phyloP scores from a whole-genome alignment of 2,888 invertebrate species.

The Ptychoptera contaminata region DNA sequence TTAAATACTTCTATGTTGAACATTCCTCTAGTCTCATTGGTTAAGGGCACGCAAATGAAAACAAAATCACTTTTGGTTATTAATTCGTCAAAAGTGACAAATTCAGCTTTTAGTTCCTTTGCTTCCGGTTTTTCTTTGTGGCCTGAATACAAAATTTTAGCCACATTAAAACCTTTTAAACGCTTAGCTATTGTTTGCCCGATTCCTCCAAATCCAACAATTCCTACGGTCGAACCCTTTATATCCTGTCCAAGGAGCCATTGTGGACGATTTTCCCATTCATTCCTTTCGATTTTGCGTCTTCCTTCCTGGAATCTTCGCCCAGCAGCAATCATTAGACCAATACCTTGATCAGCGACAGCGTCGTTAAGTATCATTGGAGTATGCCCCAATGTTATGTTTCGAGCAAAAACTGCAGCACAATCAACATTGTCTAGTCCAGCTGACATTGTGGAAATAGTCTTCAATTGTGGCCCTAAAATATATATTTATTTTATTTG shows the following conservation, averaged over 20 bases:
- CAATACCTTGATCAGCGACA: slow-evolving; percentile 62
- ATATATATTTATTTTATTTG: no score
- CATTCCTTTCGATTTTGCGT: slow-evolving; percentile 33
- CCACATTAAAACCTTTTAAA: slow-evolving; percentile 50
- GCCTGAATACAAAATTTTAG: slow-evolving; percentile 50
- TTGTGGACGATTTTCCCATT: slow-evolving; percentile 45
- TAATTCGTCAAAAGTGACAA: slow-evolving; percentile 41
- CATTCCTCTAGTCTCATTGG: slow-evolving; percentile 40
- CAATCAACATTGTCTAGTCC: slow-evolving; percentile 67
- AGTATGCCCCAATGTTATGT: slow-evolving; percentile 56
- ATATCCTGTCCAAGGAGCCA: slow-evolving; percentile 63
- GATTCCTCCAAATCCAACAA: slow-evolving; percentile 59
- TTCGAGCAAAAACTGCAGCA: slow-evolving; percentile 43
- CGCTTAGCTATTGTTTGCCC: slow-evolving; percentile 53
- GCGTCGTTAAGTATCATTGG: slow-evolving; percentile 52
- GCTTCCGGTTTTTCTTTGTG: slow-evolving; percentile 45
- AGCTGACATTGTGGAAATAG: slow-evolving; percentile 61
- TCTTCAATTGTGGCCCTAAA: slow-evolving; percentile 42
- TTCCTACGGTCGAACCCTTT: slow-evolving; percentile 55
- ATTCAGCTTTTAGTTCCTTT: slow-evolving; percentile 37
- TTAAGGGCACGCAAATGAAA: slow-evolving; percentile 43
- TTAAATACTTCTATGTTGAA: slow-evolving; percentile 43
- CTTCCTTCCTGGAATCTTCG: slow-evolving; percentile 58
- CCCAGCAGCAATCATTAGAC: slow-evolving; percentile 51
- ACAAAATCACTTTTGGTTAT: slow-evolving; percentile 48